Conservation (phyloP, 2,113 vertebrate species). For the Myiozetetes cayanensis region DNA sequence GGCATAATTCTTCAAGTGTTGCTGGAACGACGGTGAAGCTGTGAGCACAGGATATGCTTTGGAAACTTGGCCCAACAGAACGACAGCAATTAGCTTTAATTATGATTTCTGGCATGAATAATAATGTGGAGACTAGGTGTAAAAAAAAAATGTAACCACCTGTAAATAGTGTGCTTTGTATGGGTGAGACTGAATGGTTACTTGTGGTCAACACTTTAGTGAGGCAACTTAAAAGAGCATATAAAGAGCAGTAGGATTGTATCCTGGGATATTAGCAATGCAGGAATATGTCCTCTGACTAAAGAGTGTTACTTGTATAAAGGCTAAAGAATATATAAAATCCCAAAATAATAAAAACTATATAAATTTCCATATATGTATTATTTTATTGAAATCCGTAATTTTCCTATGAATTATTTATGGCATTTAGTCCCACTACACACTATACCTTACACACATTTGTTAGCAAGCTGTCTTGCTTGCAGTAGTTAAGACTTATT, state of each 20-base stretch:
- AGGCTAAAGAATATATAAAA: neutral
- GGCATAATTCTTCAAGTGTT: neutral
- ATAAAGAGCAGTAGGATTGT: neutral
- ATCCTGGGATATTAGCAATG: neutral
- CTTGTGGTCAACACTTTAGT: neutral
- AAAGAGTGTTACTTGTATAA: neutral
- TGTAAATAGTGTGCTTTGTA: neutral
- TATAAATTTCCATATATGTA: neutral
- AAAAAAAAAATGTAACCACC: neutral
- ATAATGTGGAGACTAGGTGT: neutral
- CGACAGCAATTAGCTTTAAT: neutral
- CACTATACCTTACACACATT: rapidly evolving
- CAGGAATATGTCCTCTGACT: neutral
- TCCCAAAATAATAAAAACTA: neutral
- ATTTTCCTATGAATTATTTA: neutral
- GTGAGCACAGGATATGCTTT: neutral
- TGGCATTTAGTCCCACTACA: neutral
- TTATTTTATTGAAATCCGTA: neutral
- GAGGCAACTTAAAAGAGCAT: neutral
- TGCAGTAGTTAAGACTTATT: neutral
- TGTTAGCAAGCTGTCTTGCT: neutral
- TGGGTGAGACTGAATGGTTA: neutral
- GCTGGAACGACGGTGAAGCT: neutral
- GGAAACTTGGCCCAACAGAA: neutral
- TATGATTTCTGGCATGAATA: neutral